Evolutionary conservation across 2,797 vertebrate genomes (phyloP), one percentile per base, ranked within the genome.

Genomic region (Takifugu ocellatus): DNA sequence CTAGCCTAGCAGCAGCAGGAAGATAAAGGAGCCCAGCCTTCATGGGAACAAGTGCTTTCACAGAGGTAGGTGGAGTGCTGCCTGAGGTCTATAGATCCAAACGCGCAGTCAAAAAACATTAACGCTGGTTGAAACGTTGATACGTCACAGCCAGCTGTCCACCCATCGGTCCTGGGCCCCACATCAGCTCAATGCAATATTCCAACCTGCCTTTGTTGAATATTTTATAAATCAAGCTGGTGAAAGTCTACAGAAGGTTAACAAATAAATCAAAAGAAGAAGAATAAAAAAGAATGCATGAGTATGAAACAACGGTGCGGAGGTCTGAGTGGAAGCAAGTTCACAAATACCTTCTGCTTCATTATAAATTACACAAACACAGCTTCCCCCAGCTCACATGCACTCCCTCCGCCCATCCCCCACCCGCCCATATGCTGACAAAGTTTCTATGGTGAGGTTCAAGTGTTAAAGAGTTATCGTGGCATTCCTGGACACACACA

Each of bases 381-480:
- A 8, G n/a, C 25, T 54, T 12, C 59, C 26, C 6, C 11, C 26
- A n/a, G 45, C 54, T 52, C 49, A 47, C 26, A 57, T 36, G 63
- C 42, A 5, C 44, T 15, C 58, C 31, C 11, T 25, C 49, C 10
- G 51, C 25, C 36, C 42, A 31, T 46, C 42, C 66, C 66, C 73
- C 21, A 21, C 59, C 55, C 52, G 17, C 16, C 48, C 50, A 25
- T 63, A 61, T 84, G 79, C 87, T 87, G 79, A 87, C 81, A 86
- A 46, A 68, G 88, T 87, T 78, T 68, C 85, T 84, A 87, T 87
- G 81, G 81, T 52, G 68, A 87, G 61, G 25, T 45, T 50, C 59
- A 73, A 67, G 65, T 51, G 74, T 66, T 72, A 68, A 78, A 14
- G 52, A 77, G 75, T 62, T 66, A 31, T 59, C 1, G 3, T 57